These are phyloP conservation scores for Cryptus armator DNA, from an alignment of 2,888 invertebrate genomes.

Conservation along the genomic window DNA sequence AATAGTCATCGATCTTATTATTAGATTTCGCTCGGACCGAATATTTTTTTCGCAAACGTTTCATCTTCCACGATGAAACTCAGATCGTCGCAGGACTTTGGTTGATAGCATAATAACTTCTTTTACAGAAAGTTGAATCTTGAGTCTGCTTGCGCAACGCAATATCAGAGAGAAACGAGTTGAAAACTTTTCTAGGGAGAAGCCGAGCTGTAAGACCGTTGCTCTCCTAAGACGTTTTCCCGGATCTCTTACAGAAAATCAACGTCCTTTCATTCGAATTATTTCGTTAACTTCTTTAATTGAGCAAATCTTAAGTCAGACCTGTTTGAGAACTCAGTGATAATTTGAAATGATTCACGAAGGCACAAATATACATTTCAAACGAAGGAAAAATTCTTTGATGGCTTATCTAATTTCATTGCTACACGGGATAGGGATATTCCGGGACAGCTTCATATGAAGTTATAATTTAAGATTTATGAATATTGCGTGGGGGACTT, in stretches of 20 bases:
- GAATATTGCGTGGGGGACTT: not conserved
- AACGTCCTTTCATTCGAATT: not conserved
- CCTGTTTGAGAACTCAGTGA: not conserved
- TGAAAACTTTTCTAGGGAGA: not conserved
- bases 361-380: not conserved
- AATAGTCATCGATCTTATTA: not conserved
- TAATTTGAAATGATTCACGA: not conserved
- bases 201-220: not conserved
- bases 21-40: not conserved
- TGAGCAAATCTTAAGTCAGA: not conserved
- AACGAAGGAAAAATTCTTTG: not conserved
- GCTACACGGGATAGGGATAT: not conserved
- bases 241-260: not conserved
- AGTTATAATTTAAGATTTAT: not conserved
- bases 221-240: not conserved
- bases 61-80: not conserved
- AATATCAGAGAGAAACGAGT: not conserved
- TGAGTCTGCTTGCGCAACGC: not conserved
- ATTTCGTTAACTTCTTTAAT: not conserved
- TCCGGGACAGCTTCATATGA: not conserved
- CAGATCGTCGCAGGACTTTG: not conserved
- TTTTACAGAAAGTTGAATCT: not conserved
- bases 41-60: not conserved
- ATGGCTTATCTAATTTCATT: not conserved
- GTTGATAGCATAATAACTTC: not conserved